Percentiles rank a stretch among this genome's conserved stretches.
Conservation (phyloP, 2,888 invertebrate species). For the Siphonodentalium dalli region DNA sequence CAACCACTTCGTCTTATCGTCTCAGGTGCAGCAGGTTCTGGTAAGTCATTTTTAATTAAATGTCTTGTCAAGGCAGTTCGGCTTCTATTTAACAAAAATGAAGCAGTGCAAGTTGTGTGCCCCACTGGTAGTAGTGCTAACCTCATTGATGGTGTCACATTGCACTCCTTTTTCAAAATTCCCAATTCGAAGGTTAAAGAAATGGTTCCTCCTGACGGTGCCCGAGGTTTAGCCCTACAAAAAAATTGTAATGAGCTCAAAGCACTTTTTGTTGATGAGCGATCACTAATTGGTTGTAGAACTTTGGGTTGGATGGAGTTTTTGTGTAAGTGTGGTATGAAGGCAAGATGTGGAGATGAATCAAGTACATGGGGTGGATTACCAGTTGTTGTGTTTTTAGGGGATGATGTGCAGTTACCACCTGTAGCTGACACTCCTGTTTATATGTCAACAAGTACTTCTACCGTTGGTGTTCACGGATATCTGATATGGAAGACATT, state of each 20-base stretch:
- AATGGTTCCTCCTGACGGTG: constrained; percentile 30
- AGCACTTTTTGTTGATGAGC: constrained; percentile 32
- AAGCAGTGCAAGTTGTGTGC: constrained; percentile 31
- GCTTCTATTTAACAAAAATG: constrained; percentile 18
- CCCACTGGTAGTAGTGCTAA: constrained; percentile 37
- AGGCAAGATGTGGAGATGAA: constrained; percentile 1
- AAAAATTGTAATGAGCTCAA: constrained; percentile 22
- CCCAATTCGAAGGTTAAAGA: constrained; percentile 27
- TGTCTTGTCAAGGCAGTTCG: constrained; percentile 27
- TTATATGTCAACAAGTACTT: constrained; percentile 7
- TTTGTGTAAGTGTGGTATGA: constrained; percentile 18
- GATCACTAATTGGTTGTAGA: constrained; percentile 23
- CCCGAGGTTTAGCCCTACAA: constrained; percentile 24
- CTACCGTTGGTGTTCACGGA: constrained; percentile 30
- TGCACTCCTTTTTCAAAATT: constrained; percentile 32
- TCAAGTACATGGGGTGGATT: constrained; percentile 26
- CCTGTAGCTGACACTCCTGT: constrained; percentile 27
- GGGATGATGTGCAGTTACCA: constrained; percentile 26
- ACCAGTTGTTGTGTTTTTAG: constrained; percentile 28
- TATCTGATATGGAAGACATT: constrained; percentile 26
- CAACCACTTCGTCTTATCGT: constrained; percentile 26
- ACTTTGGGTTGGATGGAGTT: constrained; percentile 28
- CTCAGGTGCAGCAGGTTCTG: constrained; percentile 32
- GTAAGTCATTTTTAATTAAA: constrained; percentile 31
- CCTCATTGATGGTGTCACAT: constrained; percentile 29